phyloP scores from a whole-genome alignment of 1,140 invertebrate species.

The Sipha flava region DNA sequence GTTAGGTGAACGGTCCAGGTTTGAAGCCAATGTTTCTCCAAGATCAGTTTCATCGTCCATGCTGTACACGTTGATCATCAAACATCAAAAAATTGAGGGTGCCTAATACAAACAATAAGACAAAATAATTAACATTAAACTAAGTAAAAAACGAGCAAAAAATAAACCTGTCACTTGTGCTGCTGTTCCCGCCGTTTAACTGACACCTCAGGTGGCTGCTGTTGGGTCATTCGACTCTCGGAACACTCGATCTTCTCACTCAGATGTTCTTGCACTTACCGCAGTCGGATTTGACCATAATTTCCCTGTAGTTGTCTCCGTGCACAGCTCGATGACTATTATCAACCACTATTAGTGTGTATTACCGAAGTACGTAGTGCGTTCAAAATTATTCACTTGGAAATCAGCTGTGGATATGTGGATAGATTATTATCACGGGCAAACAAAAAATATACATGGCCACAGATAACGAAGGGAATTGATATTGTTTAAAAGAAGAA shows the following conservation, averaged over 20 bases:
- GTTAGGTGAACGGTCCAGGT: neutral
- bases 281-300: no score
- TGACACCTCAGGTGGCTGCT: neutral
- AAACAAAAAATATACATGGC: no score
- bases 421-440: neutral
- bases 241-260: no score
- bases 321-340: neutral
- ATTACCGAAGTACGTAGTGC: neutral
- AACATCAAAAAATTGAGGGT: neutral
- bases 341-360: neutral
- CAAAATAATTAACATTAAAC: neutral
- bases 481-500: no score
- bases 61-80: neutral
- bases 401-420: neutral
- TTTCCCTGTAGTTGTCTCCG: no score
- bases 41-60: constrained; percentile 6
- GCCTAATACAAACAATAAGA: neutral
- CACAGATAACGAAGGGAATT: no score
- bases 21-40: neutral
- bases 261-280: no score
- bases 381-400: neutral
- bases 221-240: neutral
- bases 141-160: neutral
- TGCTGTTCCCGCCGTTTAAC: neutral
- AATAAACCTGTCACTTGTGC: neutral